Percentiles rank a stretch among this genome's conserved stretches.
phyloP scores from a whole-genome alignment of 2,113 vertebrate species.

The Chlorodrepanis virens region DNA sequence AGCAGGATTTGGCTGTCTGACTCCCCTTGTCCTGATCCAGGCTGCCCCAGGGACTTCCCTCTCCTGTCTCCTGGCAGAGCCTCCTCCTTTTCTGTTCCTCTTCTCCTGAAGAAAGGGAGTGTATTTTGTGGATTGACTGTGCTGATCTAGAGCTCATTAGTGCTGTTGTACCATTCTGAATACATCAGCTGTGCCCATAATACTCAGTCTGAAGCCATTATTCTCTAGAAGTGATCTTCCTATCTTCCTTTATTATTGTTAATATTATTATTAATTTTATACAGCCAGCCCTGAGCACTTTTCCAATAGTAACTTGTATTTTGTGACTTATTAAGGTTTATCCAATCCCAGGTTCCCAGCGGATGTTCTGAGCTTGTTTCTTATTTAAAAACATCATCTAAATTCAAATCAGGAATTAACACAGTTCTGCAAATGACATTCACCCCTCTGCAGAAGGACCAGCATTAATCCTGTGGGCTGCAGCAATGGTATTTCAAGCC shows the following conservation, averaged over 20 bases:
- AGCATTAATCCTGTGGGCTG: constrained; percentile 1
- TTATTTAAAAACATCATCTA: constrained; percentile 53
- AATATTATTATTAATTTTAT: background rate
- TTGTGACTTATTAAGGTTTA: constrained; percentile 21
- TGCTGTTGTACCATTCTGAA: background rate
- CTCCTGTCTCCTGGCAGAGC: background rate
- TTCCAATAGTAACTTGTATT: background rate
- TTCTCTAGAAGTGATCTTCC: background rate
- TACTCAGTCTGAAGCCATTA: background rate
- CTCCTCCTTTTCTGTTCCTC: background rate
- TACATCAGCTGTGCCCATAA: background rate
- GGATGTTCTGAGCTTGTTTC: constrained; percentile 47
- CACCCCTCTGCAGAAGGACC: constrained; percentile 29
- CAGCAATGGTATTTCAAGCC: background rate
- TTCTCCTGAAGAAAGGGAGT: background rate
- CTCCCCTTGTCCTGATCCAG: background rate
- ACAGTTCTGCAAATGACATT: constrained; percentile 49
- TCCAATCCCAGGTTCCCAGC: constrained; percentile 24
- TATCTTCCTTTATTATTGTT: background rate
- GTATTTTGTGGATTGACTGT: background rate
- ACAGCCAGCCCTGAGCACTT: background rate
- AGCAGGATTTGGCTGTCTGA: background rate
- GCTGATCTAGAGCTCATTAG: background rate
- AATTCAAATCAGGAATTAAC: constrained; percentile 62
- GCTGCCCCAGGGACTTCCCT: background rate